phyloP scores from a whole-genome alignment of 1,140 invertebrate species.

The Ceratina australensis region DNA sequence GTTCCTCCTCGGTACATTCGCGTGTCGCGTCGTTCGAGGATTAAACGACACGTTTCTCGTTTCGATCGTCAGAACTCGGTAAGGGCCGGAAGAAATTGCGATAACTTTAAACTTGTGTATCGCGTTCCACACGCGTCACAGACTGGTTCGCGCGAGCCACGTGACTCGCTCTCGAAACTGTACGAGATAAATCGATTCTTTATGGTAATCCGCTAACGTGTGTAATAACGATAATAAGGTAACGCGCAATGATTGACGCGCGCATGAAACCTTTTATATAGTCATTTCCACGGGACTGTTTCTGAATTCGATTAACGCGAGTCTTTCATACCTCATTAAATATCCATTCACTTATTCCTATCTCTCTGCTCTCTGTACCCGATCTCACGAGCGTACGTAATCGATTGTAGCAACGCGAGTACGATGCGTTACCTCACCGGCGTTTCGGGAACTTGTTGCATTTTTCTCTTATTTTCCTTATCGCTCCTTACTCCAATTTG shows the following conservation, averaged over 20 bases:
- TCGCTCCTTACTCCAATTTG: constrained; percentile 1
- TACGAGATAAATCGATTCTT: neutral
- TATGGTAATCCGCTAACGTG: neutral
- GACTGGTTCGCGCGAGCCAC: neutral
- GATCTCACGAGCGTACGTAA: neutral
- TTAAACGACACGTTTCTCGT: constrained; percentile 27
- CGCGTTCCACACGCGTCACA: neutral
- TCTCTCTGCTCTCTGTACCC: neutral
- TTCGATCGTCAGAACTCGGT: neutral
- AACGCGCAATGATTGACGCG: neutral
- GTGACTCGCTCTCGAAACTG: neutral
- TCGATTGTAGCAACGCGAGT: neutral
- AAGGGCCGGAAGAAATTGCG: neutral
- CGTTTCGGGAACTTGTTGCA: constrained; percentile 27
- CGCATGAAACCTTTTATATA: neutral
- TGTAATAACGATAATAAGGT: neutral
- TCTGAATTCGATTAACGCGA: neutral
- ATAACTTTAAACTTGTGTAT: neutral
- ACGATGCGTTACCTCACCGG: neutral
- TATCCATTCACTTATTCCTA: neutral
- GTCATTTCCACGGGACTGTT: neutral
- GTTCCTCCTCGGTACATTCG: constrained; percentile 18
- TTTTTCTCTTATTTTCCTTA: neutral
- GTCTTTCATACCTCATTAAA: too few species aligned
- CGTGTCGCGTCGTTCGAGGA: constrained; percentile 20